Conservation (phyloP, 2,113 vertebrate species). For the Brachirus orientalis region DNA sequence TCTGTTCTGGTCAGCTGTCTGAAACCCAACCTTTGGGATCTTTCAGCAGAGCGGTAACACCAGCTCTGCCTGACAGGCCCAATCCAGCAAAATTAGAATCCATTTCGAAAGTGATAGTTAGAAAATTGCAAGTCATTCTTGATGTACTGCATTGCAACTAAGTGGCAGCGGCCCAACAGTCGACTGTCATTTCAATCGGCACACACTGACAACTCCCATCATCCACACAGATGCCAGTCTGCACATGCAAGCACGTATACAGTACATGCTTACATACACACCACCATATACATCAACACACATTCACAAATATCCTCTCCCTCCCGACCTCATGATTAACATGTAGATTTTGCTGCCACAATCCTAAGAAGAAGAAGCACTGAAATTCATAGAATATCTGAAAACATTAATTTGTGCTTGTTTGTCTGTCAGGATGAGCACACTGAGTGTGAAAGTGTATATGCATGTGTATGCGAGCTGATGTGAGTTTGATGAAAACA, state of each 20-base stretch:
- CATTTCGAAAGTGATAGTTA: constrained; percentile 81
- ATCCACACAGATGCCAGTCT: constrained; percentile 53
- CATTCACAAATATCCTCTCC: constrained; percentile 23
- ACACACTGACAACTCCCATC: constrained; percentile 75
- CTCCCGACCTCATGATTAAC: constrained; percentile 62
- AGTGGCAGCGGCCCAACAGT: constrained; percentile 76
- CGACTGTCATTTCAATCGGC: constrained; percentile 74
- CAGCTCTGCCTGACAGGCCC: constrained; percentile 69
- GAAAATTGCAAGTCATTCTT: constrained; percentile 82
- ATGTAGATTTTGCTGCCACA: constrained; percentile 71
- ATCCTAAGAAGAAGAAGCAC: constrained; percentile 64
- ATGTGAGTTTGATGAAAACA: constrained; percentile 53
- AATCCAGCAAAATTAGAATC: constrained; percentile 76
- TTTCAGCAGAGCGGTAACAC: constrained; percentile 47
- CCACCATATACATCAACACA: constrained; percentile 5
- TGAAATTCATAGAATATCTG: constrained; percentile 68
- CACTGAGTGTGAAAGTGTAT: constrained; percentile 37
- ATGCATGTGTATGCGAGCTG: no score
- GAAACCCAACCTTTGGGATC: constrained; percentile 58
- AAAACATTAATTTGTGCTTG: constrained; percentile 66
- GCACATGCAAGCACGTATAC: constrained; percentile 3
- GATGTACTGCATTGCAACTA: constrained; percentile 72
- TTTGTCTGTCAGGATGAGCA: constrained; percentile 44
- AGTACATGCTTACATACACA: constrained; percentile 5
- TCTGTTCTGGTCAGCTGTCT: constrained; percentile 48